Base-by-base conservation (phyloP, 2,888 invertebrate species). In the Sminthurinus aureus region DNA sequence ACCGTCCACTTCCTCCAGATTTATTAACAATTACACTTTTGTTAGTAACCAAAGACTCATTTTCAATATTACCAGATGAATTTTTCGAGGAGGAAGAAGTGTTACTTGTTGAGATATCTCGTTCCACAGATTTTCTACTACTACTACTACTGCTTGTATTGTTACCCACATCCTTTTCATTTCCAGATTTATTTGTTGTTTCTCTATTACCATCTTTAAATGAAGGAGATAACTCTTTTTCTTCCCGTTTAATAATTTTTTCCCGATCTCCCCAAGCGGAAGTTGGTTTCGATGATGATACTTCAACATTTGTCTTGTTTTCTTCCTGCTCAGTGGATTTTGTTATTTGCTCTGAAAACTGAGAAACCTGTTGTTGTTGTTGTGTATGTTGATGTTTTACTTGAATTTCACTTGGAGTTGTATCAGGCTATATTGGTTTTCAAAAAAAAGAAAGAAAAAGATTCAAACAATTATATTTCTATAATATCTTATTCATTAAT, bases 211-310 rank as follows among this genome's bases (percentile, higher is more conserved):
- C 79, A 51, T 26, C 52, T 15, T 52, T 50, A 13, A n/a, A 64
- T 18, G 74, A 71, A 75, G 82, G 83, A 11, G 76, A 64, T n/a
- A 75, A 12, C n/a, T 85, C 84, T 64, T 85, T 82, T 50, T 84
- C 84, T n/a, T 83, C 83, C 0, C 79, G 52, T 69, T 83, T 84
- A 0, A 58, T 22, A 0, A 58, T 22, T 64, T 78, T 79, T 2
- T 85, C 85, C 12, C 82, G 79, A 22, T 84, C 84, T 18, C 58
- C 58, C 13, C 58, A 13, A 58, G 79, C 84, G 26, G 83, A 81
- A 8, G 75, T 66, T n/a, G 86, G 83, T 73, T 85, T 85, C 4
- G 69, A 20, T n/a, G 51, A 11, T n/a, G 11, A 15, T 20, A 11
- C 67, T 22, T 11, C 22, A n/a, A 20, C 11, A 11, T n/a, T 22